Base-by-base conservation (phyloP, 2,113 vertebrate species). In the Pseudorectes ferrugineus region DNA sequence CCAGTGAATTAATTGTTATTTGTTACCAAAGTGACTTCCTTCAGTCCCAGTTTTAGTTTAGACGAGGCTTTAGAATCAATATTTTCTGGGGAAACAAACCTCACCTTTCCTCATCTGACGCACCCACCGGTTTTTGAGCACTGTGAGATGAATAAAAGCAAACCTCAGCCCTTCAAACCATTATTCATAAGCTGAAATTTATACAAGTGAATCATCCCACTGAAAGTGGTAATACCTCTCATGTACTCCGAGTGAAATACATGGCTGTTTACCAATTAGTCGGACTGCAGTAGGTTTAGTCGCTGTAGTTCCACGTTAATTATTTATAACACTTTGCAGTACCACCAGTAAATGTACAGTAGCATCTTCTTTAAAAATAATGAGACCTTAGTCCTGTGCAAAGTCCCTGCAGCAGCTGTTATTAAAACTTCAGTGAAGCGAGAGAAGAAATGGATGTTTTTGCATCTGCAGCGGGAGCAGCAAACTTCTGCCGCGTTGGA, bases 241-340 rank as follows among this genome's bases (percentile, higher is more conserved):
- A 11, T 7, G 16, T 16, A 58, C 75, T 83, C 51, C 63, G 0
- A 94, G 74, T 38, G 78, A 95, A 95, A 91, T 61, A 72, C 89
- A 31, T 7, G 85, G 14, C 85, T 88, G 93, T 84, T 96, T 95
- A 93, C 93, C 93, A 92, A 95, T 96, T 97, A 96, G 79, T 9
- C 24, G 82, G 67, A 62, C 79, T 62, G 85, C 85, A 94, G 93
- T 20, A 59, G 71, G 74, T 94, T 90, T 77, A 86, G 66, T 78
- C 17, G 0, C 48, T 43, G 82, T 31, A 77, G 94, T 74, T 71
- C 38, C 36, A 25, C n/a, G 58, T 96, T 93, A 90, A 96, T 96
- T 93, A 95, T 97, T 95, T 86, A 93, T 93, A 83, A 70, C 31
- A 5, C 65, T 93, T 88, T 71, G 94, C 36, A 14, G 71, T 24